Base-by-base conservation (phyloP, 2,113 vertebrate genomes). In the Tor tambroides region DNA sequence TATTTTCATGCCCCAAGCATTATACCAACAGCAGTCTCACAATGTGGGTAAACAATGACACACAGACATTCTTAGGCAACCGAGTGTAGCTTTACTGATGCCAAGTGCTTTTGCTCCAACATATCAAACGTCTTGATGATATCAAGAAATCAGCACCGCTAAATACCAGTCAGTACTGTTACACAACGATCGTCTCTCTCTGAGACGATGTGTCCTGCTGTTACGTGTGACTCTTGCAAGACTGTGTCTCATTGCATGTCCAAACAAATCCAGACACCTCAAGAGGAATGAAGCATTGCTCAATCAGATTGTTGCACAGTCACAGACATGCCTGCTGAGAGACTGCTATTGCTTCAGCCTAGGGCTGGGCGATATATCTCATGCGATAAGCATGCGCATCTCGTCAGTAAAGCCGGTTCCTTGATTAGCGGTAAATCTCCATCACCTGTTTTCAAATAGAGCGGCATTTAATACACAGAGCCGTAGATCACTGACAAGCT, bases 281-380 rank as follows among this genome's bases (percentile, higher is more conserved):
- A 43, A 80, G 65, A 59, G 56, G 46, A 89, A 49, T 43, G 76
- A 89, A 74, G 17, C 67, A 4, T 30, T 74, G 26, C 85, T 63
- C 67, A 46, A 54, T 81, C 46, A 19, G 14, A 51, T 19, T n/a
- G 38, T 35, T 49, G 19, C 21, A 30, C 49, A 69, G 61, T 86
- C n/a, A 21, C 9, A 43, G 67, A 26, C 35, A 78, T 63, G 56
- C 28, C 26, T 51, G 84, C 35, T 76, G 72, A 28, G 71, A 77
- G 38, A 30, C n/a, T 35, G 30, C 38, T 3, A 59, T 21, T 65
- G 23, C 23, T 11, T 63, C 2, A 71, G n/a, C 41, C 54, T n/a
- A n/a, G n/a, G n/a, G n/a, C n/a, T n/a, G n/a, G n/a, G n/a, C n/a
- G n/a, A n/a, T n/a, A n/a, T n/a, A n/a, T n/a, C n/a, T n/a, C n/a